Evolutionary conservation across 2,888 invertebrate genomes (phyloP), one percentile per base, ranked within the genome.

Genomic region (Tachina grossa): DNA sequence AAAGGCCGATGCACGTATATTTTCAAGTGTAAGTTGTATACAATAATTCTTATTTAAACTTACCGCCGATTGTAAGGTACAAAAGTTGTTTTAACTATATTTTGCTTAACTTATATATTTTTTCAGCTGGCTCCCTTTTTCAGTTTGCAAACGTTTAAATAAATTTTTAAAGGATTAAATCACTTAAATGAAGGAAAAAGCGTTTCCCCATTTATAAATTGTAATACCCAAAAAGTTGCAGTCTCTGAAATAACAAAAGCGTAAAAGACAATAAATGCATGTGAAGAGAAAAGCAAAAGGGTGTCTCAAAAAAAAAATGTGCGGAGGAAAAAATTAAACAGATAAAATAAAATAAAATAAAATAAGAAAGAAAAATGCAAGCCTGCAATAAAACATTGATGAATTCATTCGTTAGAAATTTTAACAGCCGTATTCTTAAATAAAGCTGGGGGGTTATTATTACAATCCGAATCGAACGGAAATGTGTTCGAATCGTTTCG

Each of bases 221-320:
- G 9, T 16, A 66, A 57, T 57, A 77, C 45, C 19, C 19, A 43
- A 49, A 57, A 19, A 57, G 66, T 45, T 66, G 66, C 14, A 51
- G 22, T 43, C 11, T 4, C 1, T 13, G 5, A 57, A 71, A 31
- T 1, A 51, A 14, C 19, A 65, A 43, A 65, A 31, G 31, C 31
- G 55, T n/a, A 65, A 43, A 22, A 41, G 55, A 66, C 47, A 16
- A 22, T 53, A 14, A 49, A 61, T 9, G 53, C 63, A 65, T 65
- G 43, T 53, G 53, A 39, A 53, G 19, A 31, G n/a, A n/a, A 22
- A 10, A 43, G 9, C 31, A 61, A 57, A 45, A 57, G 66, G 77
- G 66, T 57, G 22, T 13, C 1, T 6, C 9, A 0, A 63, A 45
- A 75, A 63, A 45, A 75, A 2, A 1, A 43, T 43, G 31, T 53